phyloP scores from a whole-genome alignment of 2,888 invertebrate species.

The Gandaritis pyraliata region DNA sequence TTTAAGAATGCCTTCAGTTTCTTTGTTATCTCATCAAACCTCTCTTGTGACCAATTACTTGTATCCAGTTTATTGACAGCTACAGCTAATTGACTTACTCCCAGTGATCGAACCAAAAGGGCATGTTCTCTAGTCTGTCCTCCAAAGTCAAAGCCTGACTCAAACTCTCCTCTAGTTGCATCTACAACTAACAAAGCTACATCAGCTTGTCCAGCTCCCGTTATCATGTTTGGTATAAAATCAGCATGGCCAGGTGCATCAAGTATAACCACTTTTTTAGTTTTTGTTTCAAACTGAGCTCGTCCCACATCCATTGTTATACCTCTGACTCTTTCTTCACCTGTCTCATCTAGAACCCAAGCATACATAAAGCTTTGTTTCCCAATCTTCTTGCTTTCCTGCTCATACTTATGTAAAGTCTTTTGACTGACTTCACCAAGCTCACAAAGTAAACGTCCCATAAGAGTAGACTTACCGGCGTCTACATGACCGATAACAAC shows the following conservation, averaged over 20 bases:
- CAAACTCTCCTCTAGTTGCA: slow-evolving; percentile 98
- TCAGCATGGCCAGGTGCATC: slow-evolving; percentile 99
- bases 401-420: slow-evolving; percentile 97
- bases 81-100: slow-evolving; percentile 96
- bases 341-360: slow-evolving; percentile 99
- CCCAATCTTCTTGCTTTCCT: slow-evolving; percentile 97
- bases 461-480: slow-evolving; percentile 98
- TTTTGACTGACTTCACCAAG: slow-evolving; percentile 94
- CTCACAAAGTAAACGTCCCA: slow-evolving; percentile 96
- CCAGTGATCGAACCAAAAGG: slow-evolving; percentile 93
- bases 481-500: slow-evolving; percentile 98
- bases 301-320: slow-evolving; percentile 99
- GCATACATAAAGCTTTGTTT: slow-evolving; percentile 99
- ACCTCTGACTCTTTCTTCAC: slow-evolving; percentile 97
- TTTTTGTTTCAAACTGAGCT: slow-evolving; percentile 95
- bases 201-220: slow-evolving; percentile 99
- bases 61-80: slow-evolving; percentile 99
- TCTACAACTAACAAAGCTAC: slow-evolving; percentile 98
- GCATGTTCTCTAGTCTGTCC: slow-evolving; percentile 99
- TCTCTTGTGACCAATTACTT: slow-evolving; percentile 94
- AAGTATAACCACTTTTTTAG: slow-evolving; percentile 92
- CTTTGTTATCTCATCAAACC: slow-evolving; percentile 94
- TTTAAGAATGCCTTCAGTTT: slow-evolving; percentile 93
- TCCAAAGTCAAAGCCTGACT: slow-evolving; percentile 98
- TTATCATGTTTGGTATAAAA: slow-evolving; percentile 99